Base-by-base conservation (phyloP, 2,797 vertebrate genomes). In the Vultur gryphus region DNA sequence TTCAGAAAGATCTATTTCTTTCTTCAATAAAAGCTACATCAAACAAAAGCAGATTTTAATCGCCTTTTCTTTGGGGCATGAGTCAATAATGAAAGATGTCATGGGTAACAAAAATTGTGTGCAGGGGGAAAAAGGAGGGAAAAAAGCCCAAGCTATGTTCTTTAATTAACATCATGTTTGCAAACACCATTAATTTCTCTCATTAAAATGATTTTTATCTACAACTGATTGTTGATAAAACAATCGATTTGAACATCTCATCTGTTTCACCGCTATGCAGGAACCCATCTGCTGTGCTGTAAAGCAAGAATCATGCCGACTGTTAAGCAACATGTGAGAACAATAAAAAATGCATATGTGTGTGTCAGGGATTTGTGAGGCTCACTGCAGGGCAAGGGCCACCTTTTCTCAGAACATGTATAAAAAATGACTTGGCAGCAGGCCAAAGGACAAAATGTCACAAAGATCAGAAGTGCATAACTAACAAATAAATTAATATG, bases 31-130 rank as follows among this genome's bases (percentile, higher is more conserved):
- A 98, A 98, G 98, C 98, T 98, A 99, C 98, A 99, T 99, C 97
- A 99, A 98, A 98, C 98, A 98, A 98, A 98, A 98, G 98, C 98
- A 99, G 98, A 98, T 98, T 99, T 99, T 99, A 99, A 99, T 98
- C 98, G 98, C 97, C 98, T 98, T 98, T 99, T 98, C 99, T 99
- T 98, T 97, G 98, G 98, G 98, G 98, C 98, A 98, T 97, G 97
- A 99, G 99, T 99, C 99, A 99, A 99, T 99, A 99, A 99, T 99
- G 99, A 99, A 99, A 99, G 98, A 98, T 99, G 98, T 98, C 98
- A 98, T 89, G 98, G 97, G 96, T 98, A 98, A 98, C 97, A 98
- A 98, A 98, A 98, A 98, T 97, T 91, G 97, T 97, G 96, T 97
- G 97, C 91, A 95, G 78, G 78, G 89, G 79, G 71, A 75, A 52